phyloP scores from a whole-genome alignment of 2,888 invertebrate genomes.

The Drosophila recens region DNA sequence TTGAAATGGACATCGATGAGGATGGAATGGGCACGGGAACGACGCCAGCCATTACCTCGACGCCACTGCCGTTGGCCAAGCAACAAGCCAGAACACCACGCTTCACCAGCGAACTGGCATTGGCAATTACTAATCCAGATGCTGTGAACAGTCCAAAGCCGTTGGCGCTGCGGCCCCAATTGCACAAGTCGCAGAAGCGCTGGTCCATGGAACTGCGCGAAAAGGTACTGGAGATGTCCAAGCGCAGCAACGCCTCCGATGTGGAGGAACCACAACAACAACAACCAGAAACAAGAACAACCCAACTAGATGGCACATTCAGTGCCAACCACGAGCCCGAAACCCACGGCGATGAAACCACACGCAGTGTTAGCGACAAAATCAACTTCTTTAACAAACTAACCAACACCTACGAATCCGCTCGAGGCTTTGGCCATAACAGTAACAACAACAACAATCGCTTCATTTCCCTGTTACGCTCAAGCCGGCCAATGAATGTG shows the following conservation, averaged over 20 bases:
- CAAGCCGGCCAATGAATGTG: constrained; percentile 46
- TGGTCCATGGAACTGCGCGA: constrained; percentile 75
- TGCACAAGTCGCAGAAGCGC: constrained; percentile 66
- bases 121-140: constrained; percentile 35
- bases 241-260: constrained; percentile 62
- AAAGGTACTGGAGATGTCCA: constrained; percentile 72
- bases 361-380: constrained; percentile 66
- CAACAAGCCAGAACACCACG: constrained; percentile 39
- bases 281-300: background rate
- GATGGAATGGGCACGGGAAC: constrained; percentile 13
- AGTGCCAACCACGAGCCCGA: background rate
- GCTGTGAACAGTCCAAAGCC: constrained; percentile 23
- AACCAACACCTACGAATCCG: constrained; percentile 66
- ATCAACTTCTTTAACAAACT: constrained; percentile 75
- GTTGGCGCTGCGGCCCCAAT: constrained; percentile 57
- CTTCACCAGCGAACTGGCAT: constrained; percentile 45
- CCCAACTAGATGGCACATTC: constrained; percentile 30
- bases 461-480: constrained; percentile 68
- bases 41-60: constrained; percentile 53
- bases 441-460: constrained; percentile 53
- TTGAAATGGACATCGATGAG: constrained; percentile 75
- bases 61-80: constrained; percentile 48
- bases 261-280: constrained; percentile 15
- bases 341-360: constrained; percentile 7
- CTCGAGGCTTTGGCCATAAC: constrained; percentile 13